Evolutionary conservation across 1,140 invertebrate genomes (phyloP), one percentile per base, ranked within the genome.

Genomic region (Sycobia sp.): DNA sequence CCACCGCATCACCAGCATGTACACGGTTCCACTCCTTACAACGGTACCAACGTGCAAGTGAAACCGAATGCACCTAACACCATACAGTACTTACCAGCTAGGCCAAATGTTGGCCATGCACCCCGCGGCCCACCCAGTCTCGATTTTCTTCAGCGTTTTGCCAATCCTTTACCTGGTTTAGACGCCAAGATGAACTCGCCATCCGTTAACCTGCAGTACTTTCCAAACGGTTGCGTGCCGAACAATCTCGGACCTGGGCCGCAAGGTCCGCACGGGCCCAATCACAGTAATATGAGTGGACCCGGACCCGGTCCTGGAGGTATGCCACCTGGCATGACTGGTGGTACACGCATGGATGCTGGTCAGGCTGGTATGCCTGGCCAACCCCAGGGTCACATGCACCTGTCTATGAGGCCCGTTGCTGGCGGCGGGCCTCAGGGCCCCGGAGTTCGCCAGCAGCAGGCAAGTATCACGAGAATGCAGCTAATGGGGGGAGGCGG

Each of bases 31-130:
- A 87, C 86, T 62, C 86, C 88, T 0, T 91, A 90, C 75, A 90
- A 91, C 75, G 90, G 91, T 41, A 90, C 92, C 2, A 95, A 92
- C 77, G 90, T 95, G 41, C 92, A 94, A 82, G 95, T 98, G 23
- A 97, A 97, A 83, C 91, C 95, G 1, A 96, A 91, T 81, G 95
- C 95, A 2, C 96, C 96, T 0, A 98, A 98, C 78, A 98, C 96
- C 13, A 98, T 98, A 73, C 96, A 98, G 82, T 98, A 98, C 84
- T 87, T 98, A 74, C 96, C 96, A 23, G 93, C 94, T 36, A 86
- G 93, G 80, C 89, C 92, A 11, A 92, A 93, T 72, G 85, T 89
- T 67, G 82, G 84, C 34, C 83, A 88, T 34, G 84, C 87, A 67
- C 83, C 86, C 39, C 84, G 91, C 53, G 89, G 90, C n/a, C 92